Evolutionary conservation across 2,797 vertebrate species (phyloP), one percentile per base, ranked within the genome.

Genomic region (Intellagama lesueurii): DNA sequence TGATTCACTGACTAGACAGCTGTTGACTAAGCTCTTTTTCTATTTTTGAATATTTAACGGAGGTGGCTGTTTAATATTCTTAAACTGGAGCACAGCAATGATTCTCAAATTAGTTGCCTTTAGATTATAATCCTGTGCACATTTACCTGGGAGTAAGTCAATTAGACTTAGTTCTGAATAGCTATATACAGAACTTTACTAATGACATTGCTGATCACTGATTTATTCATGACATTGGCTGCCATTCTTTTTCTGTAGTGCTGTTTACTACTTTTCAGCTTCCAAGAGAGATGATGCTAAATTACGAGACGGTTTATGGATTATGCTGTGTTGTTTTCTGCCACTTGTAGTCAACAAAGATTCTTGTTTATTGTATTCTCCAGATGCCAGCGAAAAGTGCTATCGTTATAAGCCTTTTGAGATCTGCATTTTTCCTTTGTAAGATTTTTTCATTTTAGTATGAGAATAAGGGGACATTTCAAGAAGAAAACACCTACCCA

Each of bases 1-100:
- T 84, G 91, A 93, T 79, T 92, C 82, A 92, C 47, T 92, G 84
- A 92, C 78, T 84, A 91, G 60, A 73, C 35, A 94, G 69, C n/a
- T 9, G 32, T 79, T 40, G 7, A 83, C 56, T 30, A 87, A 30
- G 6, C n/a, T 56, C 82, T 84, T 92, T 64, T 91, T 91, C 72
- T 40, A 73, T 87, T 73, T 87, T 1, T 35, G 5, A 87, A 22
- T 91, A 0, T 93, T 94, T 91, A 28, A 22, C 19, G 69, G 69
- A 88, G 56, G 75, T 86, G 16, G 1, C 73, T 87, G 28, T 92
- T 80, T 94, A 84, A 87, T 75, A 85, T 85, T 70, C 73, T n/a
- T 16, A 80, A 24, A 9, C 80, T 4, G 91, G 84, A 82, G 77
- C 26, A 60, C 66, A 80, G 88, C 40, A 16, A 32, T 0, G 1